phyloP scores from a whole-genome alignment of 2,797 vertebrate species.

The Eleutherodactylus coqui region DNA sequence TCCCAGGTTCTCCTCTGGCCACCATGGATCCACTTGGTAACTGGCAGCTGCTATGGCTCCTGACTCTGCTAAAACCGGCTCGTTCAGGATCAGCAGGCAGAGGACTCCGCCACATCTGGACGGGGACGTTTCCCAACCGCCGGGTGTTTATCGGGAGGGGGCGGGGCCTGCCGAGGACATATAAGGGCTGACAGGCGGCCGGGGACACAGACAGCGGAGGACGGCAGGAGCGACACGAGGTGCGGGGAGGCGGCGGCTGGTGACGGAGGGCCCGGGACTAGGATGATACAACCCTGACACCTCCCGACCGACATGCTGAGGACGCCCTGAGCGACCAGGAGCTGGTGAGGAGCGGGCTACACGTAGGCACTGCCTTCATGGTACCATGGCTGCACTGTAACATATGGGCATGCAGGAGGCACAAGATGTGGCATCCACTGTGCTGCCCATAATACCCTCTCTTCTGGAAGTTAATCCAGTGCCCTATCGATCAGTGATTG shows the following conservation, averaged over 20 bases:
- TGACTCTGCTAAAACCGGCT: too few species aligned
- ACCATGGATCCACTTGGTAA: too few species aligned
- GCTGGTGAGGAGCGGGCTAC: conserved; percentile 30
- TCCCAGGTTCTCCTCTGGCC: too few species aligned
- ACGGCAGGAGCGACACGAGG: not conserved
- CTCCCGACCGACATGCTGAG: conserved; percentile 21
- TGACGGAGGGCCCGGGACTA: not conserved
- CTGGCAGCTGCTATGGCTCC: too few species aligned
- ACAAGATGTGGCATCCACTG: too few species aligned
- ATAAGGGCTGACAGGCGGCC: conserved; percentile 16
- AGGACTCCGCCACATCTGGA: conserved; percentile 7
- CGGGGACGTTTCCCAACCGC: conserved; percentile 4
- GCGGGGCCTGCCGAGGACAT: conserved; percentile 31
- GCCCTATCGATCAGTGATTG: not conserved
- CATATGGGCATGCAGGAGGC: not conserved
- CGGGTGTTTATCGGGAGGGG: conserved; percentile 44
- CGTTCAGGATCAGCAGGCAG: too few species aligned
- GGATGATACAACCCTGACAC: conserved; percentile 33
- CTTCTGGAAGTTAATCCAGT: too few species aligned
- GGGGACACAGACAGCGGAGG: not conserved
- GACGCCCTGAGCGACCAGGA: not conserved
- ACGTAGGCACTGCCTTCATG: too few species aligned
- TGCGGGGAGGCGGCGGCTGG: not conserved
- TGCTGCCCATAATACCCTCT: not conserved
- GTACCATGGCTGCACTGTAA: too few species aligned